Evolutionary conservation across 2,888 invertebrate species (phyloP), one percentile per base, ranked within the genome.

Genomic region (Nymphalis c-album): DNA sequence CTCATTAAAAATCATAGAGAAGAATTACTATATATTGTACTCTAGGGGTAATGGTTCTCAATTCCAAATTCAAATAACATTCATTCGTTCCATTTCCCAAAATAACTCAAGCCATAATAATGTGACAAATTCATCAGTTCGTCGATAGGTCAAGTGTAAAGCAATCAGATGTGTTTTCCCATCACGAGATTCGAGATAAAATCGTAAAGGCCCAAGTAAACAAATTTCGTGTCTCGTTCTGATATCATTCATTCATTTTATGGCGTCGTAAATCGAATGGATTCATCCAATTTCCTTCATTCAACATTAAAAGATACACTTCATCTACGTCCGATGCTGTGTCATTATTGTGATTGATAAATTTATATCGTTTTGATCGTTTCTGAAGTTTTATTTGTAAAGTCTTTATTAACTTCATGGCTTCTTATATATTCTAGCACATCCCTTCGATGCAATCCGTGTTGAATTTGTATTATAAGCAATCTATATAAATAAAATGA

Each of bases 261-360:
- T 78, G 76, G 76, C 75, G 73, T 77, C 74, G 76, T 76, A 75
- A 81, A 79, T 74, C 69, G 71, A 76, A 78, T 77, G 77, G 74
- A 77, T 78, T 77, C 77, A 72, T 73, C 71, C 74, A 76, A 78
- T 79, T 77, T 77, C 70, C 46, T 76, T 74, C 77, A 75, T 75
- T 76, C 73, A 76, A 74, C 48, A 63, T 46, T 57, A 45, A 47
- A 51, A 55, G 26, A 55, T 51, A 60, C 51, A 53, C 18, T 63
- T 35, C 65, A 63, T 60, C 60, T 53, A 65, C 35, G 26, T n/a
- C 26, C 60, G 40, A 26, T 48, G 45, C 31, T 47, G 40, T 53
- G 31, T 67, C n/a, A 8, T 55, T 55, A 55, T 55, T 55, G 16
- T 58, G 57, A 63, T 67, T 67, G 35, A 62, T 20, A 64, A 7